phyloP scores from a whole-genome alignment of 2,113 vertebrate species.

The Indicator maculatus region DNA sequence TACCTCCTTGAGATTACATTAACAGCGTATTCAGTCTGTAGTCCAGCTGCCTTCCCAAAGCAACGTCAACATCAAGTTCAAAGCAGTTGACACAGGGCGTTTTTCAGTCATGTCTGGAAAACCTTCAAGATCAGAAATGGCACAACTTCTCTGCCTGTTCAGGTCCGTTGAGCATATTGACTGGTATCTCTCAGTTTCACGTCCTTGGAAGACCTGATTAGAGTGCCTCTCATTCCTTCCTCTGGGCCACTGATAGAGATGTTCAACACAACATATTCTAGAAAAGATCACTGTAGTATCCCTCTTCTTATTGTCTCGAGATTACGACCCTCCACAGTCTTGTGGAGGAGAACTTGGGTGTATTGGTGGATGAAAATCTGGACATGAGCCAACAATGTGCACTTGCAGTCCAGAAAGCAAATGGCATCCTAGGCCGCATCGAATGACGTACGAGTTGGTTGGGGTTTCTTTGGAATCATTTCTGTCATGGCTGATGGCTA shows the following conservation, averaged over 20 bases:
- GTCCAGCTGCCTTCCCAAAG: neutral
- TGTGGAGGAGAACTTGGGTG: accelerated
- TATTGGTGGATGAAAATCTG: too few species aligned
- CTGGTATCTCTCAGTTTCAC: neutral
- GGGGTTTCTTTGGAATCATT: neutral
- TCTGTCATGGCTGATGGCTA: neutral
- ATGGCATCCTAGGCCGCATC: too few species aligned
- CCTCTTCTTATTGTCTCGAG: neutral
- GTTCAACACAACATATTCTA: neutral
- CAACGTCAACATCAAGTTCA: neutral
- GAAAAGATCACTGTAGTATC: neutral
- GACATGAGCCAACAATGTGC: too few species aligned
- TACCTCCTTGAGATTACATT: neutral
- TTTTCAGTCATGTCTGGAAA: neutral
- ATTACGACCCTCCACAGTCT: neutral
- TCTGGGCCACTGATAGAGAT: neutral
- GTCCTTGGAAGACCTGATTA: neutral
- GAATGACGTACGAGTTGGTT: neutral
- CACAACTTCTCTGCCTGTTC: neutral
- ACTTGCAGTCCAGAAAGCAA: too few species aligned
- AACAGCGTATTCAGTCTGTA: neutral
- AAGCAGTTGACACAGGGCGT: neutral
- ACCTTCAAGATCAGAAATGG: neutral
- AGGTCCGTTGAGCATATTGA: neutral
- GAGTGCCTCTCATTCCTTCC: neutral